These are phyloP conservation scores for Paguma larvata DNA, from an alignment of 2,797 vertebrate genomes.

Conservation along the genomic window DNA sequence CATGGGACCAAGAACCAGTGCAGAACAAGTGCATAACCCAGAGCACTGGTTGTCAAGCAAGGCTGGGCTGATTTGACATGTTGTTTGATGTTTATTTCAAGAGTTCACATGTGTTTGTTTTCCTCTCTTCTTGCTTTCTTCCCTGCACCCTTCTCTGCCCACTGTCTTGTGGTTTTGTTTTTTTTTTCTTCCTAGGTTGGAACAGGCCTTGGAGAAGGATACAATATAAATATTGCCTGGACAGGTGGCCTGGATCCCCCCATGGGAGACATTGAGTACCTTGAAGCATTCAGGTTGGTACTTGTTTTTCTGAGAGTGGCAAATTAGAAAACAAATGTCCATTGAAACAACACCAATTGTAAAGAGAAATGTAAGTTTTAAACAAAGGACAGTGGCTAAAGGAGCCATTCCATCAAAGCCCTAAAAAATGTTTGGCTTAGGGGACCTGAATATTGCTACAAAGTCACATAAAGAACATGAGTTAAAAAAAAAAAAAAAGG, in stretches of 20 bases:
- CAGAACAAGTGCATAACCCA: slow-evolving; percentile 90
- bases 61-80: slow-evolving; percentile 87
- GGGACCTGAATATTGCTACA: not conserved
- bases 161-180: slow-evolving; percentile 66
- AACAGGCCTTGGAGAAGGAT: slow-evolving; percentile 88
- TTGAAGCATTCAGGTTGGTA: slow-evolving; percentile 91
- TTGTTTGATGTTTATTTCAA: slow-evolving; percentile 92
- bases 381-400: slow-evolving; percentile 28
- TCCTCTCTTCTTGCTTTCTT: slow-evolving; percentile 71
- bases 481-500: not conserved
- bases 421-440: not conserved
- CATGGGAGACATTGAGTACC: slow-evolving; percentile 89
- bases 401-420: not conserved
- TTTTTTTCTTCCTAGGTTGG: slow-evolving; percentile 87
- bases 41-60: slow-evolving; percentile 89
- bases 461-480: not conserved
- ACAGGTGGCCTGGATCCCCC: slow-evolving; percentile 92
- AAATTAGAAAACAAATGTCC: slow-evolving; percentile 24
- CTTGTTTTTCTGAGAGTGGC: slow-evolving; percentile 38
- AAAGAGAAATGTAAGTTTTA: slow-evolving; percentile 42
- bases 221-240: slow-evolving; percentile 92
- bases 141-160: slow-evolving; percentile 62
- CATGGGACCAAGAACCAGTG: slow-evolving; percentile 87
- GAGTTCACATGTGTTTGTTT: slow-evolving; percentile 87
- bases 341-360: not conserved